These are phyloP conservation scores for Pan paniscus DNA, from an alignment of 2,113 vertebrate species.

Conservation along the genomic window DNA sequence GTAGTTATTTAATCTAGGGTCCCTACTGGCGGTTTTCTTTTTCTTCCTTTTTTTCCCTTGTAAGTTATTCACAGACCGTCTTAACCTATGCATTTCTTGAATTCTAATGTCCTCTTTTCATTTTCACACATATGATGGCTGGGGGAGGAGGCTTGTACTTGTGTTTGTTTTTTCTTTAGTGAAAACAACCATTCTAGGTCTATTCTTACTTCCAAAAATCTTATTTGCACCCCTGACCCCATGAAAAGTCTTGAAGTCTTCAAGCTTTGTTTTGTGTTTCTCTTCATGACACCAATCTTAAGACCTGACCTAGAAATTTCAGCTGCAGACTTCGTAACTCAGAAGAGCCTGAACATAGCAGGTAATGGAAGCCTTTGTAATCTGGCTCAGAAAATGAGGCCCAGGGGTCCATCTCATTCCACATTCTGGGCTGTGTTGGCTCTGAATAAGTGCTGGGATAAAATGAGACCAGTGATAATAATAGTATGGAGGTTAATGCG, in stretches of 20 bases:
- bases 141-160: not conserved
- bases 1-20: not conserved
- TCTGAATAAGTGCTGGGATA: not conserved
- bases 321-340: not conserved
- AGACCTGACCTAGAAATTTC: not conserved
- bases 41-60: not conserved
- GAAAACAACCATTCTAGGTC: not conserved
- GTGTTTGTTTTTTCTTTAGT: not conserved
- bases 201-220: not conserved
- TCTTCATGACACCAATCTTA: not conserved
- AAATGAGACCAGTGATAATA: not conserved
- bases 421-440: not conserved
- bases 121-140: not conserved
- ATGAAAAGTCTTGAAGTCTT: not conserved
- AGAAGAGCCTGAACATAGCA: not conserved
- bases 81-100: not conserved
- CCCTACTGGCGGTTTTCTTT: not conserved
- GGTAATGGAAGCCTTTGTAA: not conserved
- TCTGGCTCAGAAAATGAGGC: not conserved
- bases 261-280: not conserved
- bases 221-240: not conserved
- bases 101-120: not conserved
- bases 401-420: not conserved
- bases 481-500: not conserved
- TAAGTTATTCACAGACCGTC: not conserved